phyloP scores from a whole-genome alignment of 2,113 vertebrate genomes.

The Eulemur macaco region DNA sequence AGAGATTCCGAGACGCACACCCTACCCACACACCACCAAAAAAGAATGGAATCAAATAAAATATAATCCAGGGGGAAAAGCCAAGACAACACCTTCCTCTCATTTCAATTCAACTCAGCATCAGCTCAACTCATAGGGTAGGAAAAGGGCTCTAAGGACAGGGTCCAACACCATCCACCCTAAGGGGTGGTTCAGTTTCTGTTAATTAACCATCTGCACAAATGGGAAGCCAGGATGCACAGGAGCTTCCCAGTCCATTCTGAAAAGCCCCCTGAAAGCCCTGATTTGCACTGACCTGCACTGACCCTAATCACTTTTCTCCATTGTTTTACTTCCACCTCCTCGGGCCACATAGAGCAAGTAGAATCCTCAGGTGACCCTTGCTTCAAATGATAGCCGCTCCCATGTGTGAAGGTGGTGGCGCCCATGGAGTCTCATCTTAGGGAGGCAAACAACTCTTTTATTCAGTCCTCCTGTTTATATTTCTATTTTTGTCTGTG shows the following conservation, averaged over 20 bases:
- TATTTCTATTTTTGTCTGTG: not conserved
- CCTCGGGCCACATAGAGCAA: not conserved
- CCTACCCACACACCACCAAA: not conserved
- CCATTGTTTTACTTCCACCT: not conserved
- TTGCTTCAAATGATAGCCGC: not conserved
- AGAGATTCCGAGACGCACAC: not conserved
- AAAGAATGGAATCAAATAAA: not conserved
- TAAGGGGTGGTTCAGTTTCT: not conserved
- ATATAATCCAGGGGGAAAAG: not conserved
- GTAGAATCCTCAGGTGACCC: not conserved
- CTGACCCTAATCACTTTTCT: not conserved
- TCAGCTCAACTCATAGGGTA: not conserved
- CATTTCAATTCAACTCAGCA: not conserved
- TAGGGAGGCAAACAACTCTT: not conserved
- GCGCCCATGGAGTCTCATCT: not conserved
- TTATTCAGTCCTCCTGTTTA: not conserved
- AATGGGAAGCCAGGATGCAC: not conserved
- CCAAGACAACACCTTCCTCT: not conserved
- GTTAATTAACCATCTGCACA: not conserved
- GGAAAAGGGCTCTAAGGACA: not conserved
- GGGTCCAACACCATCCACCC: not conserved
- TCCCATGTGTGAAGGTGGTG: not conserved
- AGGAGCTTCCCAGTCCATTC: not conserved
- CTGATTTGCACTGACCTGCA: not conserved
- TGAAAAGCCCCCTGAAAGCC: not conserved